Percentiles rank a stretch among this genome's conserved stretches.
These are phyloP conservation scores for Nettapus auritus DNA, from an alignment of 2,113 vertebrate species.

Conservation along the genomic window DNA sequence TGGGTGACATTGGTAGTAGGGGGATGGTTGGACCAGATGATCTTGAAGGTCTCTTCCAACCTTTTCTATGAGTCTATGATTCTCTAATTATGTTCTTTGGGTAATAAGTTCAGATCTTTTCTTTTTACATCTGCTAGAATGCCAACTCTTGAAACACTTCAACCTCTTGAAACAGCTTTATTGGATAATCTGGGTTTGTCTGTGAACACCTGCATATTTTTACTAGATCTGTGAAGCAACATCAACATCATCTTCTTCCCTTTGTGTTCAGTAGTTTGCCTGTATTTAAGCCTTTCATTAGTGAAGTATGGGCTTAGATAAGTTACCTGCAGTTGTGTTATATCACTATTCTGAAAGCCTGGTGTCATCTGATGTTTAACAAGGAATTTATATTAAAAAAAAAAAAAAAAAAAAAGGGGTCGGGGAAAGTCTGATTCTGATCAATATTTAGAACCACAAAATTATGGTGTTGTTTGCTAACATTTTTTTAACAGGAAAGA, in stretches of 20 bases:
- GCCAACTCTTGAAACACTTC: too few species aligned
- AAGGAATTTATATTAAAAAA: not conserved
- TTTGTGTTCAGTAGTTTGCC: not conserved
- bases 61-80: too few species aligned
- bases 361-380: not conserved
- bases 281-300: not conserved
- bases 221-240: not conserved
- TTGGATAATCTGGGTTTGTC: not conserved
- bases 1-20: too few species aligned
- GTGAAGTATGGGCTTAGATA: not conserved
- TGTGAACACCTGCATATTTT: not conserved
- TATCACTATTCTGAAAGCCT: not conserved
- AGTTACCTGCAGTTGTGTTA: not conserved
- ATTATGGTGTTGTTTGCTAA: not conserved
- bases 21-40: too few species aligned
- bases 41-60: too few species aligned
- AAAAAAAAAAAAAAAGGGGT: not conserved
- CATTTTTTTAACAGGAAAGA: not conserved
- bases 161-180: not conserved
- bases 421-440: not conserved
- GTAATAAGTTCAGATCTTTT: not conserved
- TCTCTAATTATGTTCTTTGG: not conserved
- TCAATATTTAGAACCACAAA: not conserved
- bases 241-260: accelerated
- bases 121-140: not conserved